phyloP scores from a whole-genome alignment of 2,113 vertebrate genomes.

The Glaucomys volans region DNA sequence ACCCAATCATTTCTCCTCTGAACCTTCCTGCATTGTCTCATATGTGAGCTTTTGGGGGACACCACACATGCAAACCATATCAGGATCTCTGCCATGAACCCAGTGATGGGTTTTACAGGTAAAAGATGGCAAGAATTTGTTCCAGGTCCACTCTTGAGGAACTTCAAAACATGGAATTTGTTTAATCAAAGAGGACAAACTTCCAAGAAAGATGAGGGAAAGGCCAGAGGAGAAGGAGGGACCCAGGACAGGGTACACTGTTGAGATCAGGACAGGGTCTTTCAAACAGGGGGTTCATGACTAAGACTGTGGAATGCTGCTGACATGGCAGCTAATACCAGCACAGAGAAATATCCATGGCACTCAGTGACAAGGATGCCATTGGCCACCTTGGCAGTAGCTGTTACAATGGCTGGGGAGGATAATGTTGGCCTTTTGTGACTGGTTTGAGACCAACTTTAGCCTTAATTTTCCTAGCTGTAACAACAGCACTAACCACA shows the following conservation, averaged over 20 bases:
- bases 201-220: not conserved
- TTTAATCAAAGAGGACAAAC: not conserved
- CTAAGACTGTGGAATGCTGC: not conserved
- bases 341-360: not conserved
- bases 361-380: not conserved
- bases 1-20: too few relatives aligned
- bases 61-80: too few relatives aligned
- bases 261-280: not conserved
- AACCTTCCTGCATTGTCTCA: too few relatives aligned
- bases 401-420: not conserved
- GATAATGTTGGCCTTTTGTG: not conserved
- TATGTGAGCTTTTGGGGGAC: too few relatives aligned
- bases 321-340: not conserved
- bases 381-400: not conserved
- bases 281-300: not conserved
- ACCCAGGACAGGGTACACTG: not conserved
- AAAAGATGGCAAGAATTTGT: not conserved
- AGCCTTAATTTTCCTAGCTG: not conserved
- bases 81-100: not conserved
- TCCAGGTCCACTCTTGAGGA: not conserved
- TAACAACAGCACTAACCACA: not conserved
- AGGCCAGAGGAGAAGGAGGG: not conserved
- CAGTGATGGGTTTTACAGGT: accelerated
- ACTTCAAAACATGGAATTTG: not conserved
- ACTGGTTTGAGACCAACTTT: not conserved